A percentile compares a stretch with the other conserved stretches of the same genome.
Conservation (phyloP, 1,140 invertebrate species). For the Adoxophyes honmai region DNA sequence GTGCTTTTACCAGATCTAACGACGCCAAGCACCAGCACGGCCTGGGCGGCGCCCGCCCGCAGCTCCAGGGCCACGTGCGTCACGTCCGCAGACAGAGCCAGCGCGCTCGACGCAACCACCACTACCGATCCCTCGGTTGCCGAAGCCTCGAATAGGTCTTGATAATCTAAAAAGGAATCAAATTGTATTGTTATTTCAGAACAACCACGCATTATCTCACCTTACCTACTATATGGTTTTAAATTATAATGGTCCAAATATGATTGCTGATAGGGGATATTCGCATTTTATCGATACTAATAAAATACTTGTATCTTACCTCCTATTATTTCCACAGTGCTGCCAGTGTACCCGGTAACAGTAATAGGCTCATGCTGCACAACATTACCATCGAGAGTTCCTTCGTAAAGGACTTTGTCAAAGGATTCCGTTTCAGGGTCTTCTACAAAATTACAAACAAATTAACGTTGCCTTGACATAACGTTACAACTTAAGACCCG, state of each 20-base stretch:
- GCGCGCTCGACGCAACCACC: not conserved
- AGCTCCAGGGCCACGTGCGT: not conserved
- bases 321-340: slow-evolving; percentile 36
- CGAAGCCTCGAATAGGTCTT: not conserved
- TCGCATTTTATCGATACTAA: too few relatives aligned
- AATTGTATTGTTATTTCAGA: too few relatives aligned
- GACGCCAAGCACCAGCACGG: not conserved
- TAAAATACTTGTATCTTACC: too few relatives aligned
- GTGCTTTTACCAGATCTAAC: too few relatives aligned
- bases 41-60: not conserved
- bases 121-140: not conserved
- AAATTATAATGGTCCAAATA: too few relatives aligned
- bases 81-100: not conserved
- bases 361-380: slow-evolving; percentile 44
- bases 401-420: slow-evolving; percentile 43
- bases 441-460: too few relatives aligned
- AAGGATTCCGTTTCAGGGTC: too few relatives aligned
- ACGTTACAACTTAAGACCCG: too few relatives aligned
- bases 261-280: too few relatives aligned
- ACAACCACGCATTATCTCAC: too few relatives aligned
- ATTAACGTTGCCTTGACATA: too few relatives aligned
- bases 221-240: too few relatives aligned
- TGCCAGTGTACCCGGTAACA: slow-evolving; percentile 30
- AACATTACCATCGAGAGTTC: slow-evolving; percentile 25
- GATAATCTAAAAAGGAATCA: not conserved